phyloP scores from a whole-genome alignment of 2,888 invertebrate genomes.

The Allophyes oxyacanthae region DNA sequence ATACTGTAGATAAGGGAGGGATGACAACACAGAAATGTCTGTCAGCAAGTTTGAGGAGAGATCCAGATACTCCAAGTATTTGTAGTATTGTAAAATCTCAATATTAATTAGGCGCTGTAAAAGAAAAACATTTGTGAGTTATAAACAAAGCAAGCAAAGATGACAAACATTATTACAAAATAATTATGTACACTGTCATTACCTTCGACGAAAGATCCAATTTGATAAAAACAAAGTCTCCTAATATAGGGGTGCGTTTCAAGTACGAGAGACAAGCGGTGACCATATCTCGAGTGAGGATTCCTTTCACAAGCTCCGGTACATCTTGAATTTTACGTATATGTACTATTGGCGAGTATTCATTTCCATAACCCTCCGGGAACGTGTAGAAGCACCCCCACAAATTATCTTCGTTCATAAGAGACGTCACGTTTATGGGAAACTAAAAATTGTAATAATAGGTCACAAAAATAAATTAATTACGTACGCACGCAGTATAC shows the following conservation, averaged over 20 bases:
- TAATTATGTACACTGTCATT: slow-evolving; percentile 5
- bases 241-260: slow-evolving; percentile 86
- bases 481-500: too few species aligned
- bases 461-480: too few species aligned
- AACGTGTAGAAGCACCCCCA: slow-evolving; percentile 85
- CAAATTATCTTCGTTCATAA: slow-evolving; percentile 79
- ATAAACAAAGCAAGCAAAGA: not conserved
- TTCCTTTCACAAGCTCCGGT: slow-evolving; percentile 76
- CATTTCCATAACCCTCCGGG: slow-evolving; percentile 77
- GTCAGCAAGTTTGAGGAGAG: slow-evolving; percentile 88
- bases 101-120: slow-evolving; percentile 83
- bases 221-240: slow-evolving; percentile 88
- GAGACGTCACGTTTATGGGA: slow-evolving; percentile 69
- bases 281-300: slow-evolving; percentile 87
- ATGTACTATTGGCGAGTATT: slow-evolving; percentile 74
- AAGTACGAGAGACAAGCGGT: slow-evolving; percentile 86
- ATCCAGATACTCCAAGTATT: slow-evolving; percentile 90
- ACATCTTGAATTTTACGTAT: slow-evolving; percentile 70
- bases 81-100: slow-evolving; percentile 85
- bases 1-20: slow-evolving; percentile 88
- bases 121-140: not conserved
- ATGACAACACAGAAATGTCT: slow-evolving; percentile 84
- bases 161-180: not conserved
- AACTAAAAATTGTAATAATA: slow-evolving; percentile 65
- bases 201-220: slow-evolving; percentile 83